These are phyloP conservation scores for Eurytoma adleriae DNA, from an alignment of 2,888 invertebrate genomes.

Conservation along the genomic window DNA sequence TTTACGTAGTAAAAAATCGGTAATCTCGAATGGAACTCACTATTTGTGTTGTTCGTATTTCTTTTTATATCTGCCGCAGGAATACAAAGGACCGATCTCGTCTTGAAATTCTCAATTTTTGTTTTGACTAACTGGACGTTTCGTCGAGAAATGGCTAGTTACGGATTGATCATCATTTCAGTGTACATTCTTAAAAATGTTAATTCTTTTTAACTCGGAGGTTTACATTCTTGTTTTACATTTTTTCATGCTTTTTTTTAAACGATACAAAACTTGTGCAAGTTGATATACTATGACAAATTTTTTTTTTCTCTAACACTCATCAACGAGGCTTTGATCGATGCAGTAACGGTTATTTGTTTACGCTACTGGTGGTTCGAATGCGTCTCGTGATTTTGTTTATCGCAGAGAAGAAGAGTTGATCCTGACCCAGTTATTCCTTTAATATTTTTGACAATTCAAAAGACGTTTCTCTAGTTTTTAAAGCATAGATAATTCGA, in stretches of 20 bases:
- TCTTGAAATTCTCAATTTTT: too few species aligned
- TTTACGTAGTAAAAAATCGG: not conserved
- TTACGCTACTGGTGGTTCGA: conserved; percentile 24
- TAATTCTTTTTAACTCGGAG: too few species aligned
- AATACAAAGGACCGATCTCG: too few species aligned
- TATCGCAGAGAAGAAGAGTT: conserved; percentile 21
- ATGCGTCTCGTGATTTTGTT: conserved; percentile 8
- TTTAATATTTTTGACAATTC: too few species aligned
- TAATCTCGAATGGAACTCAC: not conserved
- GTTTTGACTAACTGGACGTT: too few species aligned
- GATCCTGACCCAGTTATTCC: too few species aligned
- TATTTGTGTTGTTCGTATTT: too few species aligned
- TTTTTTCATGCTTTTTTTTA: not conserved
- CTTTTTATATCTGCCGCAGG: too few species aligned
- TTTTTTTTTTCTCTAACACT: conserved; percentile 19
- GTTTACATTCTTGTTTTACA: too few species aligned
- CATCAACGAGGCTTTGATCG: conserved; percentile 7
- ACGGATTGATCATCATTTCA: not conserved
- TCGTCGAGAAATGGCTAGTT: not conserved
- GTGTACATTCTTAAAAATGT: too few species aligned
- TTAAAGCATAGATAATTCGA: too few species aligned
- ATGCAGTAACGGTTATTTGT: conserved; percentile 15
- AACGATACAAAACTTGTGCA: conserved; percentile 26
- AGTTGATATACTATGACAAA: conserved; percentile 34
- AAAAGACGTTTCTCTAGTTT: too few species aligned